Conservation (phyloP, 1,140 invertebrate species). For the Zaprionus africanus region DNA sequence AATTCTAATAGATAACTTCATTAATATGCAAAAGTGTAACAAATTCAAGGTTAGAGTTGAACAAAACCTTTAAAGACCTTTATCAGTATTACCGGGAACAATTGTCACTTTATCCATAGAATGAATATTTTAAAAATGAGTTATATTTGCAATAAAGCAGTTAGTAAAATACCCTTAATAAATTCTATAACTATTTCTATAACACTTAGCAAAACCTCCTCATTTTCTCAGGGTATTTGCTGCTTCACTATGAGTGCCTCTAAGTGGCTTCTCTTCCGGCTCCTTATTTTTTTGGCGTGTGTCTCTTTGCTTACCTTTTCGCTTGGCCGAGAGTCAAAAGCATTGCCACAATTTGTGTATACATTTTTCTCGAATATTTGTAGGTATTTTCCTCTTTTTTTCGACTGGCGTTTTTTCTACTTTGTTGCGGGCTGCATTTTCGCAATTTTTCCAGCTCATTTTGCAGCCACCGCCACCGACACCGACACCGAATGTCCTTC, state of each 20-base stretch:
- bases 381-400: conserved; percentile 15
- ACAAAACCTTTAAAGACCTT: too few relatives aligned
- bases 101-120: too few relatives aligned
- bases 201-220: too few relatives aligned
- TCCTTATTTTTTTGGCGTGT: neutral
- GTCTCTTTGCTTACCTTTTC: conserved; percentile 41
- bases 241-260: neutral
- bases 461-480: conserved; percentile 47
- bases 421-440: conserved; percentile 56
- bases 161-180: too few relatives aligned
- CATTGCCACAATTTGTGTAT: conserved; percentile 49
- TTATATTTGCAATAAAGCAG: too few relatives aligned
- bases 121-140: neutral
- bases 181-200: too few relatives aligned
- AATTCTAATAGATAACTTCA: too few relatives aligned
- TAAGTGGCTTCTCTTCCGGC: neutral
- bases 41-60: too few relatives aligned
- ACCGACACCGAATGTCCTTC: conserved; percentile 68
- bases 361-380: conserved; percentile 31
- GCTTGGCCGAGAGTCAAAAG: conserved; percentile 25
- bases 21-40: too few relatives aligned
- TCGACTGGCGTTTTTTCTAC: conserved; percentile 37
- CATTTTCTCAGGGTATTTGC: too few relatives aligned
- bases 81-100: too few relatives aligned
- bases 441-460: conserved; percentile 78